Percentiles rank a stretch among this genome's conserved stretches.
phyloP scores from a whole-genome alignment of 1,140 invertebrate genomes.

The Daktulosphaira vitifoliae region DNA sequence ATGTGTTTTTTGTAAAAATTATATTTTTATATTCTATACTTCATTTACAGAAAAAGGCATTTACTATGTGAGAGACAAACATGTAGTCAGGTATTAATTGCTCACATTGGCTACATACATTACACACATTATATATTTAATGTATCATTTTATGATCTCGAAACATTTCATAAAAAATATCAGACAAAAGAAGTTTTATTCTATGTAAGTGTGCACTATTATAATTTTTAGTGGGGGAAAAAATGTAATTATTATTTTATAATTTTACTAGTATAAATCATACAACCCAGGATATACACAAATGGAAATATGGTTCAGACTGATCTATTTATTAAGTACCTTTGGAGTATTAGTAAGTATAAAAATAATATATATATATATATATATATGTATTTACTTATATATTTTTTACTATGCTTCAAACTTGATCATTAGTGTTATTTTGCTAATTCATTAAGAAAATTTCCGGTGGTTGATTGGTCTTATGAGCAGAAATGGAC shows the following conservation, averaged over 20 bases:
- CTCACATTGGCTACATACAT: slow-evolving; percentile 84
- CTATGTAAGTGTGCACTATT: slow-evolving; percentile 58
- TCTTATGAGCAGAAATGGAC: slow-evolving; percentile 98
- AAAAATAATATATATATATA: not conserved
- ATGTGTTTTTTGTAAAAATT: not conserved
- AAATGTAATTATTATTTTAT: slow-evolving; percentile 24
- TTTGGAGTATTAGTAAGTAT: slow-evolving; percentile 79
- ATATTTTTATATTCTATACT: not conserved
- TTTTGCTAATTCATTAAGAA: slow-evolving; percentile 79
- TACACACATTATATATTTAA: slow-evolving; percentile 81
- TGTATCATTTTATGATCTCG: slow-evolving; percentile 72
- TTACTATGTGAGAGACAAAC: slow-evolving; percentile 68
- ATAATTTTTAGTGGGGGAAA: not conserved
- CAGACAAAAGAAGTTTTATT: slow-evolving; percentile 74
- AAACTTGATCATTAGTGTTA: slow-evolving; percentile 60
- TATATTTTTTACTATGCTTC: not conserved
- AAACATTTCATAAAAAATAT: slow-evolving; percentile 73
- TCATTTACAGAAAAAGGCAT: slow-evolving; percentile 58
- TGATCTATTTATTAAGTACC: slow-evolving; percentile 80
- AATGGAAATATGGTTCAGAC: slow-evolving; percentile 93
- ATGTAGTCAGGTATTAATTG: slow-evolving; percentile 79
- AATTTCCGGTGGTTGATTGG: slow-evolving; percentile 85
- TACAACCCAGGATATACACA: slow-evolving; percentile 93
- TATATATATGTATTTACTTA: not conserved
- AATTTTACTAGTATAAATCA: slow-evolving; percentile 77